phyloP scores from a whole-genome alignment of 1,140 invertebrate species.

The Odontomachus brunneus region DNA sequence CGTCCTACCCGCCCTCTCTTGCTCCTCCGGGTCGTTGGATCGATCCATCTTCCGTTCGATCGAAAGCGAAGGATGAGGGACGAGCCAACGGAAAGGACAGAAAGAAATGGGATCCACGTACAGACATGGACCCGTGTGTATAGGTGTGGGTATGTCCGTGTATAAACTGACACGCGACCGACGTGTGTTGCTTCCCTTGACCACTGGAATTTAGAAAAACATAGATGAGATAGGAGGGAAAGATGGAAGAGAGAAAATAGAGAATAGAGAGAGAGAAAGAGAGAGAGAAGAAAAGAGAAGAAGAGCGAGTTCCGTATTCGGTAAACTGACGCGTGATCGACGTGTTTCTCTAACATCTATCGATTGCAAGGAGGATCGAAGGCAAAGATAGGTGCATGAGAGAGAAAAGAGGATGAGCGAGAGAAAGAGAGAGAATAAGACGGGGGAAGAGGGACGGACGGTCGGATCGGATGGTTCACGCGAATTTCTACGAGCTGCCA shows the following conservation, averaged over 20 bases:
- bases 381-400: background rate
- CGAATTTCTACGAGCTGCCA: slow-evolving; percentile 28
- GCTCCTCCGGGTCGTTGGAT: slow-evolving; percentile 23
- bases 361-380: slow-evolving; percentile 16
- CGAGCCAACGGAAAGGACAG: background rate
- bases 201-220: slow-evolving; percentile 47
- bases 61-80: background rate
- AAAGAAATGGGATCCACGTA: background rate
- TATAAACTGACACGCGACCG: slow-evolving; percentile 40
- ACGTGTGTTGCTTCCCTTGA: slow-evolving; percentile 15
- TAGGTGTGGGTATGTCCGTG: background rate
- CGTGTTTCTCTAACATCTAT: slow-evolving; percentile 39
- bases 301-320: slow-evolving; percentile 17
- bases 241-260: background rate
- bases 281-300: no score
- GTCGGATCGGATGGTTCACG: background rate
- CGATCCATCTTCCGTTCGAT: background rate
- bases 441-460: no score
- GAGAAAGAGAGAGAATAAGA: no score
- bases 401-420: background rate
- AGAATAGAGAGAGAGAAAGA: background rate
- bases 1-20: slow-evolving; percentile 2
- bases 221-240: slow-evolving; percentile 25
- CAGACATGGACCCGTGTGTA: no score
- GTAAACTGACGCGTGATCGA: slow-evolving; percentile 37